These are phyloP conservation scores for Arion vulgaris DNA, from an alignment of 1,140 invertebrate genomes.

Conservation along the genomic window DNA sequence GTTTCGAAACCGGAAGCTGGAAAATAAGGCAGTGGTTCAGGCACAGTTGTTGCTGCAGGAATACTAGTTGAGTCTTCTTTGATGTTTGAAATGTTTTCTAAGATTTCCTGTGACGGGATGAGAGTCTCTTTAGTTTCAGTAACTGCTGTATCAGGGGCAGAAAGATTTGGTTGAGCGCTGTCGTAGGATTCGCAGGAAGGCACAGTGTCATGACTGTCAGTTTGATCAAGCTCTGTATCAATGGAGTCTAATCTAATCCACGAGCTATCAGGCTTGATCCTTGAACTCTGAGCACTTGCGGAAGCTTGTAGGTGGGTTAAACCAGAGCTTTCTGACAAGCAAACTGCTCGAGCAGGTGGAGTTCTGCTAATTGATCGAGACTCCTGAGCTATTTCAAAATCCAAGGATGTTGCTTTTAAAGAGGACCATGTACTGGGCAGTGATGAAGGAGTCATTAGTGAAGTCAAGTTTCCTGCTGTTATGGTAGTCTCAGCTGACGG, in stretches of 20 bases:
- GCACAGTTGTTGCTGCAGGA: background rate
- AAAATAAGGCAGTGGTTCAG: background rate
- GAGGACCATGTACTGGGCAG: background rate
- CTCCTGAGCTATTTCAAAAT: background rate
- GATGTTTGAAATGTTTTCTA: background rate
- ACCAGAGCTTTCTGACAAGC: background rate
- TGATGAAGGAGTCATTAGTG: background rate
- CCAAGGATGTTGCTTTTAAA: background rate
- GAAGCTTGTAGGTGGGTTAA: background rate
- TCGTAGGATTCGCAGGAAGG: background rate
- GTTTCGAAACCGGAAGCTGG: background rate
- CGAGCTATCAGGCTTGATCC: slow-evolving; percentile 59
- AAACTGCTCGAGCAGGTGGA: background rate
- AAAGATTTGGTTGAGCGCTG: background rate
- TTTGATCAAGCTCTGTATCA: background rate
- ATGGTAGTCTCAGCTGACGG: slow-evolving; percentile 37
- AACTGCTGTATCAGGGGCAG: background rate
- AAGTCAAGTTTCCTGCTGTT: no score
- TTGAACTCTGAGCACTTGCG: slow-evolving; percentile 13
- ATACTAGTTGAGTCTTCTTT: background rate
- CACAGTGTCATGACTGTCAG: background rate
- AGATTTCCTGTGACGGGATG: background rate
- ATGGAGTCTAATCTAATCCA: slow-evolving; percentile 54
- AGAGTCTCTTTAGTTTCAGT: background rate
- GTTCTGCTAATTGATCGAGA: background rate